Base-by-base conservation (phyloP, 1,140 invertebrate species). In the Sweltsa coloradensis region DNA sequence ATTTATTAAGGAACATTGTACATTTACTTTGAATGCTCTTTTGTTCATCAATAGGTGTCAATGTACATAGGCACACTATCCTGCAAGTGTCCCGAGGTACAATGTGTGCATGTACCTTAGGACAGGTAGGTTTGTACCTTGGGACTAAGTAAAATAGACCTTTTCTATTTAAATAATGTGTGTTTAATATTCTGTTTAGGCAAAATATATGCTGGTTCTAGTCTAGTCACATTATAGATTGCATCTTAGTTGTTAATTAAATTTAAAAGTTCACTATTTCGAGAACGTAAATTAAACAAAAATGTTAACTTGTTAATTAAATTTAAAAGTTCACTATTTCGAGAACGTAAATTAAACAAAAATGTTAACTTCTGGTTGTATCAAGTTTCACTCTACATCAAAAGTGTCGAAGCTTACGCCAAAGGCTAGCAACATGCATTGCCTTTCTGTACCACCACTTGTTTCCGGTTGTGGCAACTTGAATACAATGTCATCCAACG, bases 31-130 rank as follows among this genome's bases (percentile, higher is more conserved):
- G n/a, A n/a, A n/a, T n/a, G n/a, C n/a, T n/a, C n/a, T n/a, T n/a
- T n/a, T n/a, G n/a, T n/a, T n/a, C 23, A 19, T n/a, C 23, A 11
- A 37, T 37, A n/a, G 18, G 36, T 37, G 7, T 3, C 36, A 5
- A 37, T 37, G 23, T 9, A 19, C 5, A 5, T 19, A 19, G 3
- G 23, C 18, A 37, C 36, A 37, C 16, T 37, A 37, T 9, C 36
- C 4, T 37, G 36, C 36, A 37, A 37, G 36, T n/a, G 36, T 37
- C 36, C 36, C 36, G 23, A 37, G 36, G 36, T 37, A 37, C 36
- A 37, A 22, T 37, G n/a, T 22, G 23, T 37, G 36, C 36, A 19
- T 37, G 36, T 37, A 37, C 36, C 36, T 37, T n/a, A 22, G 11
- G 36, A 37, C 36, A 37, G 18, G 23, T 19, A 9, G 23, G 18